These are phyloP conservation scores for Desmophyllum pertusum DNA, from an alignment of 92 coral and sea anemone genomes.

Conservation along the genomic window DNA sequence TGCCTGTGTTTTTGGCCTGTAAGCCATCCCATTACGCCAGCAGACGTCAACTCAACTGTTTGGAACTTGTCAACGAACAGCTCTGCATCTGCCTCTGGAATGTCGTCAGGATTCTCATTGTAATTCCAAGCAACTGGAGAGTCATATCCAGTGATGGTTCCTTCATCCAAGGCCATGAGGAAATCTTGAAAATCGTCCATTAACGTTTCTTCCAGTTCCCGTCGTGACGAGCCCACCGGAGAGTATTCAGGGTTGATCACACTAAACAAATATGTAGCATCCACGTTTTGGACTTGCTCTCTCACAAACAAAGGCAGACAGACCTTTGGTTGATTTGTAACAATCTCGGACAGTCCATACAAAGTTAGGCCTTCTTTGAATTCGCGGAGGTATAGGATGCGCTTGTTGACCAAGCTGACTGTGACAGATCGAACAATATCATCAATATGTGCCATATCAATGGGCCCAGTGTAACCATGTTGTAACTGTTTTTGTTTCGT, in stretches of 20 bases:
- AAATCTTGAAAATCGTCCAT: not conserved
- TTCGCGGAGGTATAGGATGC: slow-evolving; percentile 35
- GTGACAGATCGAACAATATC: slow-evolving; percentile 38
- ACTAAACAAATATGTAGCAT: not conserved
- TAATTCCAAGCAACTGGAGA: not conserved
- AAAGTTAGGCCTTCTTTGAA: slow-evolving; percentile 25
- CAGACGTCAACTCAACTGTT: slow-evolving; percentile 41
- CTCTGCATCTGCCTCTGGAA: not conserved
- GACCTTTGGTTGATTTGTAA: slow-evolving; percentile 16
- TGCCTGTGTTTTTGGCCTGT: slow-evolving; percentile 57
- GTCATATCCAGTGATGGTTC: not conserved
- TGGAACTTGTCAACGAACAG: not conserved
- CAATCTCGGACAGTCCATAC: slow-evolving; percentile 26
- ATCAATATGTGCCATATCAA: slow-evolving; percentile 32
- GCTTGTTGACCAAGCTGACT: slow-evolving; percentile 20
- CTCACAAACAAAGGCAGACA: not conserved
- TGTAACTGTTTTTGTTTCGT: too few species aligned
- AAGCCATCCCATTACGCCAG: slow-evolving; percentile 55
- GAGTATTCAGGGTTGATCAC: not conserved
- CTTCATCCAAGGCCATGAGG: not conserved
- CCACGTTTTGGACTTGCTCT: not conserved
- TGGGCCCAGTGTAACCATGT: slow-evolving; percentile 37
- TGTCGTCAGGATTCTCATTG: not conserved
- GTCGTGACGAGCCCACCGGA: not conserved
- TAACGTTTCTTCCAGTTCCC: not conserved